A percentile compares a stretch with the other conserved stretches of the same genome.
These are phyloP conservation scores for Stenodera caucasica DNA, from an alignment of 2,888 invertebrate genomes.

Conservation along the genomic window DNA sequence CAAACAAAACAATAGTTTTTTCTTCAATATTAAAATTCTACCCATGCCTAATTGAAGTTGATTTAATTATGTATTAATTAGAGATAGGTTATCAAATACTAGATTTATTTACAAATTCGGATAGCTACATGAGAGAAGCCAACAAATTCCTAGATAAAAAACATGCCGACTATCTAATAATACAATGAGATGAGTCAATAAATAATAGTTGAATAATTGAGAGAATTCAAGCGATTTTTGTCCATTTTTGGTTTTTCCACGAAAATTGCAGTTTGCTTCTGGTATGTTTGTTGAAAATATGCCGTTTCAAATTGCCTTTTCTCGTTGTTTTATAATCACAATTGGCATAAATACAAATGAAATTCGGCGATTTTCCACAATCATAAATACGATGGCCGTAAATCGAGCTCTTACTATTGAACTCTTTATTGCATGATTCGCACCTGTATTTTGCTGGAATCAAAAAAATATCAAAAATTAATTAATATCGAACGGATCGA, in stretches of 20 bases:
- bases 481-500: background rate
- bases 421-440: constrained; percentile 10
- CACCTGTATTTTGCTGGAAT: background rate
- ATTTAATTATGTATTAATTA: background rate
- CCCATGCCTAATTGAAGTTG: background rate
- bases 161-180: background rate
- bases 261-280: background rate
- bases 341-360: constrained; percentile 20
- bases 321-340: constrained; percentile 30
- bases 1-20: too few relatives aligned
- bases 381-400: constrained; percentile 17
- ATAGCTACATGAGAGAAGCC: background rate
- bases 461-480: background rate
- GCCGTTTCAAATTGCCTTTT: constrained; percentile 35
- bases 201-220: background rate
- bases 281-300: constrained; percentile 16
- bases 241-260: background rate
- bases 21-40: background rate
- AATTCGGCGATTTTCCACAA: constrained; percentile 18
- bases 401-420: constrained; percentile 14
- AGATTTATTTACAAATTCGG: background rate
- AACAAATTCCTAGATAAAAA: background rate
- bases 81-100: background rate
- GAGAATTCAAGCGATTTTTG: background rate
- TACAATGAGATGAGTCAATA: background rate